Percentiles rank a stretch among this genome's conserved stretches.
Evolutionary conservation across 2,113 vertebrate genomes (phyloP).

Genomic region (Stigmatopora nigra): DNA sequence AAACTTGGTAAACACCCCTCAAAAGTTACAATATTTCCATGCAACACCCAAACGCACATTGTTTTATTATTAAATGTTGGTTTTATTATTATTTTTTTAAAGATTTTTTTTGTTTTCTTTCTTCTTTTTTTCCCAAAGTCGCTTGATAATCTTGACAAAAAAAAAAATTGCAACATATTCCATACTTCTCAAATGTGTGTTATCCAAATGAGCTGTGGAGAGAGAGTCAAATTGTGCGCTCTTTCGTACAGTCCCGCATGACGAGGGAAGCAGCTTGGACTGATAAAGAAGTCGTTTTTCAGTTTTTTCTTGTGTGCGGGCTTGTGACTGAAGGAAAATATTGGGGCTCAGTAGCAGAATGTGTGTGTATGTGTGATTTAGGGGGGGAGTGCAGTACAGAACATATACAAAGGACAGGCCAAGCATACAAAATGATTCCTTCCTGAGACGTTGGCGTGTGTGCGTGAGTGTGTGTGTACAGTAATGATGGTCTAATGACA

Average conservation of each 20-base stretch:
- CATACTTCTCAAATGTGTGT: constrained; percentile 66
- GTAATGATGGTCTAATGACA: constrained; percentile 53
- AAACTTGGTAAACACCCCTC: no score
- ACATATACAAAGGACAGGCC: constrained; percentile 58
- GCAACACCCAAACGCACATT: constrained; percentile 31
- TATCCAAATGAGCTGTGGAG: constrained; percentile 64
- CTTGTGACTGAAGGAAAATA: constrained; percentile 38
- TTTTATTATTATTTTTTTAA: constrained; percentile 63
- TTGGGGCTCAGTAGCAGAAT: constrained; percentile 63
- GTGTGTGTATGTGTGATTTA: constrained; percentile 31
- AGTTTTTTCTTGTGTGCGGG: constrained; percentile 44
- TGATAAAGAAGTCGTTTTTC: constrained; percentile 45
- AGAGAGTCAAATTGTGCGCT: constrained; percentile 52
- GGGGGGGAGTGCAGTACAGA: constrained; percentile 48
- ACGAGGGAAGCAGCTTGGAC: constrained; percentile 64
- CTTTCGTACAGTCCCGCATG: constrained; percentile 57
- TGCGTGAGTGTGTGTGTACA: constrained; percentile 52
- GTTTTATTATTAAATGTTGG: constrained; percentile 69
- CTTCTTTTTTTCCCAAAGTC: constrained; percentile 56
- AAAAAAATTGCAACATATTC: constrained; percentile 66
- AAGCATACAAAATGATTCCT: constrained; percentile 69
- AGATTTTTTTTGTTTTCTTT: constrained; percentile 49
- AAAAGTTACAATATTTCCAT: background rate
- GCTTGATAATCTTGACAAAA: constrained; percentile 62
- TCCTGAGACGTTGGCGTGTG: constrained; percentile 67